Evolutionary conservation across 2,113 vertebrate species (phyloP), one percentile per base, ranked within the genome.

Genomic region (Podiceps cristatus): DNA sequence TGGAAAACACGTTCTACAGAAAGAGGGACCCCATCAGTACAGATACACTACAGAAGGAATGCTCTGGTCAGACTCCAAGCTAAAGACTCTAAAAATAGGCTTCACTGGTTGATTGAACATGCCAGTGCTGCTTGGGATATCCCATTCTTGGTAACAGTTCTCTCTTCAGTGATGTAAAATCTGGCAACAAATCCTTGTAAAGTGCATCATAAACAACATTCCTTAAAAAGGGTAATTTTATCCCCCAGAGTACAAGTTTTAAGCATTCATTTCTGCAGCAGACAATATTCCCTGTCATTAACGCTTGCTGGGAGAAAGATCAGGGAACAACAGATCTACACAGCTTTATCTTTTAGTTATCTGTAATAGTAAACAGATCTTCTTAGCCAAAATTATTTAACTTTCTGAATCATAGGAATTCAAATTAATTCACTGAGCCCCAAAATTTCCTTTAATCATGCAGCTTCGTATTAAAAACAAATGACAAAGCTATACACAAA

Each of bases 81-180:
- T 72, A 8, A 58, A 75, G 52, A 40, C 44, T 29, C 90, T 88
- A 96, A 94, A 95, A 97, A 95, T 95, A 96, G 90, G 31, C 53
- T 53, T 56, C 0, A 62, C 58, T 82, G 73, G 60, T 33, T 79
- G 69, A 94, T 0, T 71, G 40, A 96, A 78, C 76, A 73, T 78
- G 79, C 56, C 69, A 90, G 88, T 3, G 25, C 62, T 81, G 56
- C 77, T 23, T 72, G 91, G 82, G 73, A 93, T 96, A 95, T 42
- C 88, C 91, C 79, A 84, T 92, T 92, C 93, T 64, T 71, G 78
- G 90, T 94, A 95, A 92, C 67, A 75, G 49, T 44, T 62, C 66
- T 87, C 58, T 47, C 58, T 59, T 50, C 22, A 55, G 74, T 15
- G 40, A 93, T 77, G 40, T n/a, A 31, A 96, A 92, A 86, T 62